Evolutionary conservation across 2,888 invertebrate species (phyloP), one percentile per base, ranked within the genome.

Genomic region (Spodoptera picta): DNA sequence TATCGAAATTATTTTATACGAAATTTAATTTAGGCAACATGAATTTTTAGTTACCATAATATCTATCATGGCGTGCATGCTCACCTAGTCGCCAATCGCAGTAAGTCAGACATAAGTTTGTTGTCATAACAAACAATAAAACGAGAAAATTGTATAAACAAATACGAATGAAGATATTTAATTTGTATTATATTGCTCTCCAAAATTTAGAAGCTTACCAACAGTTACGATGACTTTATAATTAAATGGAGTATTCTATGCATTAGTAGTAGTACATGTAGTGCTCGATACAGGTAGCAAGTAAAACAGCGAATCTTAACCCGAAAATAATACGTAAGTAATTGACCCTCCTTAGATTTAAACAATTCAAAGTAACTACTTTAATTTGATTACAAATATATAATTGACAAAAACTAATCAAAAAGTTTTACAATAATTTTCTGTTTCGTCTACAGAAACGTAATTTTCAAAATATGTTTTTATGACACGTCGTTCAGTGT

Each of bases 381-480:
- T 87, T 85, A 84, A 86, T 88, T 85, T 90, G 89, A 88, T 91
- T 92, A 92, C 87, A 85, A 91, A 90, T 87, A 85, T 93, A 90
- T 94, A 94, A 94, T 94, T 94, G 94, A 94, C 94, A 86, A 91
- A 92, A 94, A 93, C 89, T 88, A 91, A 92, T 90, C 90, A 92
- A 90, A 90, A 92, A 87, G 82, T 79, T 90, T 87, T 87, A 87
- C 75, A 83, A 85, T 87, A 89, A 71, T 81, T 88, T 73, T 86
- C 83, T 84, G 89, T 88, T 87, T 87, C 86, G 83, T 86, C 83
- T 80, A 87, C 84, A 88, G 82, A 87, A 90, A 90, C 89, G 73
- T 82, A 90, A 88, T 81, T 84, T 80, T 77, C 67, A 83, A 85
- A 86, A 87, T 79, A 81, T 82, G 75, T 84, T 83, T 80, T 83